Evolutionary conservation across 64 coral and sea anemone species (phyloP), one percentile per base, ranked within the genome.

Genomic region (Montipora capricornis): DNA sequence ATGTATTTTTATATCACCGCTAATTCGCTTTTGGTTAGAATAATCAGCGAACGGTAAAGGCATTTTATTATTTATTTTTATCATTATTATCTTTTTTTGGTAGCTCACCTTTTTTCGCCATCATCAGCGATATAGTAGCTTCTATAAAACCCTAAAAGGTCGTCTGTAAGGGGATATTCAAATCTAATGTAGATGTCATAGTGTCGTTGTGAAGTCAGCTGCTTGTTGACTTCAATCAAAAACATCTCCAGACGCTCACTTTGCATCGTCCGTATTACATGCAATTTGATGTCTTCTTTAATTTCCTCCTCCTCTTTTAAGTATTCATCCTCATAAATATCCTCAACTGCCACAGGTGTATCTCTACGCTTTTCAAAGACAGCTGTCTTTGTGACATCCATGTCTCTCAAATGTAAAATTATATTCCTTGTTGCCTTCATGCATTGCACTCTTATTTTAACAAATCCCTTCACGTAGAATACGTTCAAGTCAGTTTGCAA

Each of bases 211-310:
- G 55, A 12, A 52, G 87, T 44, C 6, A 97, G 84, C 16, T 94
- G 53, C 10, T 92, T 29, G n/a, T 82, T 45, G 24, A 97, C 68
- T 88, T 92, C 47, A 58, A 97, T 71, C 45, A 85, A 46, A 70
- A 95, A 82, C 95, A 97, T 94, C 79, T 97, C 92, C 82, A 97
- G 89, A 12, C 87, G 87, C 26, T 73, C 55, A 11, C 89, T 91
- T 81, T 84, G 19, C 53, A 59, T 89, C 46, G 81, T 87, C 26
- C 73, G 15, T 47, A 48, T 47, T 2, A 84, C 81, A 17, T 44
- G 60, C 37, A 84, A 47, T 48, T 84, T 26, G 47, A 57, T 10
- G 5, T 68, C 60, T 15, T 5, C 29, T 6, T 16, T 3, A 67
- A 15, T 84, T 20, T 68, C 7, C 49, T 70, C 74, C 6, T 15